A percentile compares a stretch with the other conserved stretches of the same genome.
Evolutionary conservation across 2,797 vertebrate genomes (phyloP).

Genomic region (Strix occidentalis): DNA sequence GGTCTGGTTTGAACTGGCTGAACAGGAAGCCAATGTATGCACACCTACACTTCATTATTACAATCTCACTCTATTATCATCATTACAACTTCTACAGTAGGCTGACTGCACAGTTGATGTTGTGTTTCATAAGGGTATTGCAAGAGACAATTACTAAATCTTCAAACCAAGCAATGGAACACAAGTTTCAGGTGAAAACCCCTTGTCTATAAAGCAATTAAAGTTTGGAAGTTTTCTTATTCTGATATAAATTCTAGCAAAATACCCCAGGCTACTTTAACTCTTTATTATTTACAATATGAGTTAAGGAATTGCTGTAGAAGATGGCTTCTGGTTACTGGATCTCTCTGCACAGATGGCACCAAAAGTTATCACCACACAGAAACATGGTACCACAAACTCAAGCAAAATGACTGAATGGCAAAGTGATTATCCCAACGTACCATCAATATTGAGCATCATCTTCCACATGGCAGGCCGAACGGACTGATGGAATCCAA

Average conservation of each 20-base stretch:
- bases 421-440: conserved; percentile 34
- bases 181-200: neutral
- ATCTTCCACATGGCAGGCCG: conserved; percentile 99
- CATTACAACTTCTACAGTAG: neutral
- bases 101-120: neutral
- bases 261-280: neutral
- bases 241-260: neutral
- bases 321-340: neutral
- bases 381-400: neutral
- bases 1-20: neutral
- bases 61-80: neutral
- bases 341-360: neutral
- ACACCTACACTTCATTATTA: neutral
- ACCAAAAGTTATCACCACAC: neutral
- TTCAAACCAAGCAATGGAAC: neutral
- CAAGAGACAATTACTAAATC: neutral
- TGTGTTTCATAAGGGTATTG: neutral
- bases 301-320: neutral
- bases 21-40: neutral
- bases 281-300: neutral
- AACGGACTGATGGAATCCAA: conserved; percentile 98
- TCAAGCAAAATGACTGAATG: neutral
- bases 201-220: neutral
- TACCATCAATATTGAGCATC: conserved; percentile 99
- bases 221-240: neutral